Base-by-base conservation (phyloP, 2,113 vertebrate genomes). In the Poeciliopsis turrubarensis region DNA sequence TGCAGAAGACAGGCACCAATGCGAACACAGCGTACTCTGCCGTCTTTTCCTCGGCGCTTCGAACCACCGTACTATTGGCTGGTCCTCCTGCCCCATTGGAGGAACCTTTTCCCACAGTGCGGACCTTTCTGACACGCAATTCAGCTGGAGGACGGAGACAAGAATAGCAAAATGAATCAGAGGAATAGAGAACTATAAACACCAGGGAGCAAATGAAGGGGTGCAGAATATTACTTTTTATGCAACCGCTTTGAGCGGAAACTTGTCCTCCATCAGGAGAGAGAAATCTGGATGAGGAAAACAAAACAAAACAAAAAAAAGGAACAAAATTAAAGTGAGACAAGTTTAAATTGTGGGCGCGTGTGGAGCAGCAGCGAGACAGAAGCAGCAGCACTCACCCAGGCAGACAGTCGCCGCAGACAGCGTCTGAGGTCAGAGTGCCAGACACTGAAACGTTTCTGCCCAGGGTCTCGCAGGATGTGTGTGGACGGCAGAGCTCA, bases 1-100 rank as follows among this genome's bases (percentile, higher is more conserved):
- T 91, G 9, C 97, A 98, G 94, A 99, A 99, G 73, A 99, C 71
- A 0, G 97, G 97, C 75, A 98, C 97, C 2, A 99, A 92, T 54
- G 96, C 96, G 15, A 99, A 93, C 19, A 99, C 96, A 0, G 96
- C 97, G 0, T 95, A 98, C 89, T 97, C 96, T 0, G 97, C 92
- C 0, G 91, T 91, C 0, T 92, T 96, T 82, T 96, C 97, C 82
- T 96, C 97, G 0, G 92, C 37, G 27, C 88, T 85, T 1, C 91
- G 93, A 0, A 94, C 91, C 13, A 87, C 89, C 0, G 96, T 96
- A 83, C 92, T 68, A 0, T 97, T 97, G 10, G 77, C 84, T 0
- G 82, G 74, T 25, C 77, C 34, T 2, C 83, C 70, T 9, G 80
- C 39, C 2, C 87, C 65, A 4, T 69, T 76, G 67, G 84, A 71